Percentiles rank a stretch among this genome's conserved stretches.
These are phyloP conservation scores for Macaria notata DNA, from an alignment of 2,888 invertebrate genomes.

Conservation along the genomic window DNA sequence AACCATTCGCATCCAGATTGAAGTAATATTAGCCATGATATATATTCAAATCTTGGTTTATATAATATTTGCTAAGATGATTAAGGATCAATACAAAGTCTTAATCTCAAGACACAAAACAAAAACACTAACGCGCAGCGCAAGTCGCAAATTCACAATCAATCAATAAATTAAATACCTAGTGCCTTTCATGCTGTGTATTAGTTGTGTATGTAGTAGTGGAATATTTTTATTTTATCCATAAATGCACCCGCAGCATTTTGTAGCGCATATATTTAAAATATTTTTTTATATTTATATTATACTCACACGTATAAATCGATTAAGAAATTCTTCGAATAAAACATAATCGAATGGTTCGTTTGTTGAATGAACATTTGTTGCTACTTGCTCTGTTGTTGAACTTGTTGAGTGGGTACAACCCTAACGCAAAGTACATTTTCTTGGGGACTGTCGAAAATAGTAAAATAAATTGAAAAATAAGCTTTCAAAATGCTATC, in stretches of 20 bases:
- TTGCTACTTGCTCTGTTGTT: too few species aligned
- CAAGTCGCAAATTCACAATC: too few species aligned
- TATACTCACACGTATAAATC: too few species aligned
- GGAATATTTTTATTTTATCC: too few species aligned
- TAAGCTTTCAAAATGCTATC: constrained; percentile 83
- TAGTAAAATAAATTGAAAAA: constrained; percentile 48
- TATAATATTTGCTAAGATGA: not conserved
- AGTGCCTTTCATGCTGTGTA: not conserved
- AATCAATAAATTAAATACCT: not conserved
- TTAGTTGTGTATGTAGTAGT: too few species aligned
- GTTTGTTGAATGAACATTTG: constrained; percentile 1
- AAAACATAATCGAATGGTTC: not conserved
- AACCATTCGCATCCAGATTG: constrained; percentile 63
- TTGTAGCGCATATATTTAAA: too few species aligned
- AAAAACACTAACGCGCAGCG: too few species aligned
- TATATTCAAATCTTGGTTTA: too few species aligned
- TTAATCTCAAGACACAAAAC: too few species aligned
- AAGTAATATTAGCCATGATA: constrained; percentile 59
- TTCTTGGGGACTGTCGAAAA: constrained; percentile 57
- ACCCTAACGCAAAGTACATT: constrained; percentile 66
- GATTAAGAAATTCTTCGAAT: not conserved
- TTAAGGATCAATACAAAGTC: not conserved
- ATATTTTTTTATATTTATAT: too few species aligned
- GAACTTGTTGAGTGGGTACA: constrained; percentile 22
- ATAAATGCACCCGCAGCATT: too few species aligned